phyloP scores from a whole-genome alignment of 1,140 invertebrate species.

The Pseudomyrmex flavicornis region DNA sequence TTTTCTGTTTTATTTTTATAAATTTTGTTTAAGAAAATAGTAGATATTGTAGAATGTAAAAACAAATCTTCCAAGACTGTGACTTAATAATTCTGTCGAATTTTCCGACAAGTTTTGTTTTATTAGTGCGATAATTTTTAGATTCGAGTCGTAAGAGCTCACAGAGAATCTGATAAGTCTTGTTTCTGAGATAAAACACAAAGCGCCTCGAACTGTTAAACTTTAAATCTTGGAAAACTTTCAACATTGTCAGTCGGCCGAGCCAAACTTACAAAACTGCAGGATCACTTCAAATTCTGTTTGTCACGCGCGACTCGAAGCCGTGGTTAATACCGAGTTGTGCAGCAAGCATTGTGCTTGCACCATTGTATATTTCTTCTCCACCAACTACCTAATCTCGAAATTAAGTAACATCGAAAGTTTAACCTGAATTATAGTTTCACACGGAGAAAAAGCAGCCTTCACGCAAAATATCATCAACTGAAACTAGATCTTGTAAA shows the following conservation, averaged over 20 bases:
- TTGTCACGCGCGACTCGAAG: slow-evolving; percentile 18
- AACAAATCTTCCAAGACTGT: too few species aligned
- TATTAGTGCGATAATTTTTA: slow-evolving; percentile 1
- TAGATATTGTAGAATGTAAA: too few species aligned
- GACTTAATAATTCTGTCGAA: too few species aligned
- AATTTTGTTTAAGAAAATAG: too few species aligned
- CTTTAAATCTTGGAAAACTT: slow-evolving; percentile 45
- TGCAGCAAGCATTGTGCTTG: not conserved
- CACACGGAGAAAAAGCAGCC: not conserved
- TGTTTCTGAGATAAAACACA: slow-evolving; percentile 46
- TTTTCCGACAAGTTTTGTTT: too few species aligned
- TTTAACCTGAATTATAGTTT: slow-evolving; percentile 12
- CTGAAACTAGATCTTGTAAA: not conserved
- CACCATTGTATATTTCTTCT: not conserved
- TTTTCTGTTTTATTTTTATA: too few species aligned
- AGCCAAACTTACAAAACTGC: slow-evolving; percentile 26
- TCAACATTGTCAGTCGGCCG: slow-evolving; percentile 49
- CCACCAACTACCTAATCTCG: not conserved
- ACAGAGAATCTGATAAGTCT: slow-evolving; percentile 23
- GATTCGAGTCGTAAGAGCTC: slow-evolving; percentile 10
- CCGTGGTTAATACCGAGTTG: slow-evolving; percentile 20
- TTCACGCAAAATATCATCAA: slow-evolving; percentile 1
- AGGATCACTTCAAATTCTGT: not conserved
- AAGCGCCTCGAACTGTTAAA: slow-evolving; percentile 24
- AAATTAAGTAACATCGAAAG: slow-evolving; percentile 39